Evolutionary conservation across 1,140 invertebrate genomes (phyloP), one percentile per base, ranked within the genome.

Genomic region (Condylostylus longicornis): DNA sequence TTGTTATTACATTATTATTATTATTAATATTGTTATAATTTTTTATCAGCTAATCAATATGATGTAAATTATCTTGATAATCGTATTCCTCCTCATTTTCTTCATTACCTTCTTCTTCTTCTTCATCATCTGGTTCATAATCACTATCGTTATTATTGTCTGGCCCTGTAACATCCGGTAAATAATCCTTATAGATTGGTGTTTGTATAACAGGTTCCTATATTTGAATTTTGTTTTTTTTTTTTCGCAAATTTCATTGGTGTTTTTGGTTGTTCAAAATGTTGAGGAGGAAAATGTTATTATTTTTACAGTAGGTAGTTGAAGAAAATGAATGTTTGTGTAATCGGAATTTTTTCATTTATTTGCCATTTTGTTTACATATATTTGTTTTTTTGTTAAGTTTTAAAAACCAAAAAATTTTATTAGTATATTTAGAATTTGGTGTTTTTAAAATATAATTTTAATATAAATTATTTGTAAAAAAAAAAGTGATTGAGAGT

Each of bases 61-160:
- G 59, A 51, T 60, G 57, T 43, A 60, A 50, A 58, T 61, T 55
- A 36, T 60, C 58, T 44, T 55, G 55, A 58, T 61, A 61, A 50
- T 61, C 58, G 51, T 61, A 54, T 44, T 61, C 57, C 49, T 61
- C 58, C 37, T 61, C 55, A 51, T 61, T 55, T 40, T 49, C 50
- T 38, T 59, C 56, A 30, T 44, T 43, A 42, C 55, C 51, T 29
- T 58, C 52, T 33, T 59, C 57, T 31, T 60, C 57, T 21, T 61
- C 57, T 21, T 61, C 58, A 21, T 60, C 57, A 42, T 61, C 55
- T 40, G 57, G 49, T 40, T 61, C 55, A 41, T 58, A 54, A 40
- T 58, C 55, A 47, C 53, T 57, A 28, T 38, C 41, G 43, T 51
- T 46, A 38, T 61, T 54, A 48, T 55, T 55, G 35, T 61, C 54